A percentile compares a stretch with the other conserved stretches of the same genome.
phyloP scores from a whole-genome alignment of 2,113 vertebrate genomes.

The Hemibates koningsi region DNA sequence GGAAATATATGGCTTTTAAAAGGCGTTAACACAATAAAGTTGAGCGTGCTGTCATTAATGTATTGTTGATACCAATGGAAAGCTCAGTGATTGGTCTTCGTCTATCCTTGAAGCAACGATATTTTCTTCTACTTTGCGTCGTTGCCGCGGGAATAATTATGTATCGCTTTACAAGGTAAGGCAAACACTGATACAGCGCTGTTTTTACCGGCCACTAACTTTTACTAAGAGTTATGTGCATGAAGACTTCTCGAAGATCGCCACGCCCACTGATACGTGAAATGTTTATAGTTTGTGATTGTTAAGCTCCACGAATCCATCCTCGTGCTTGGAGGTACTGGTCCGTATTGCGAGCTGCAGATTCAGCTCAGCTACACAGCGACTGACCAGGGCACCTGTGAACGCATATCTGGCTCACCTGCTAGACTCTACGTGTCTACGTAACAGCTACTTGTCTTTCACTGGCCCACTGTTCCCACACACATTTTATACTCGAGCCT shows the following conservation, averaged over 20 bases:
- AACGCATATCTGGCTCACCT: not conserved
- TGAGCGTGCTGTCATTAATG: not conserved
- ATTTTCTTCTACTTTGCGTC: constrained; percentile 12
- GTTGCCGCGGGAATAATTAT: not conserved
- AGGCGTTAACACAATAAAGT: not conserved
- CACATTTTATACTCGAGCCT: not conserved
- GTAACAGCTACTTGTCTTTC: not conserved
- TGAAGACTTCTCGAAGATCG: not conserved
- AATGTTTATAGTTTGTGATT: not conserved
- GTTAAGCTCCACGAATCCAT: not conserved
- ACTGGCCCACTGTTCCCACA: not conserved
- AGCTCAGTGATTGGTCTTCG: not conserved
- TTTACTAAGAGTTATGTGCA: not conserved
- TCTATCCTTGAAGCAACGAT: constrained; percentile 27
- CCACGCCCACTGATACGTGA: not conserved
- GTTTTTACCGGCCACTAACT: too few species aligned
- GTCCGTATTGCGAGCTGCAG: not conserved
- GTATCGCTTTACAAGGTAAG: constrained; percentile 32
- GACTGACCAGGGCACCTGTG: not conserved
- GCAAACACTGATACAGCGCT: not conserved
- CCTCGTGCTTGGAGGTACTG: not conserved
- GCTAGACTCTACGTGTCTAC: not conserved
- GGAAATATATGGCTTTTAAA: not conserved
- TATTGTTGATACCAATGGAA: not conserved
- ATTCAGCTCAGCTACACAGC: not conserved